Evolutionary conservation across 2,888 invertebrate species (phyloP), one percentile per base, ranked within the genome.

Genomic region (Dryomyza anilis): DNA sequence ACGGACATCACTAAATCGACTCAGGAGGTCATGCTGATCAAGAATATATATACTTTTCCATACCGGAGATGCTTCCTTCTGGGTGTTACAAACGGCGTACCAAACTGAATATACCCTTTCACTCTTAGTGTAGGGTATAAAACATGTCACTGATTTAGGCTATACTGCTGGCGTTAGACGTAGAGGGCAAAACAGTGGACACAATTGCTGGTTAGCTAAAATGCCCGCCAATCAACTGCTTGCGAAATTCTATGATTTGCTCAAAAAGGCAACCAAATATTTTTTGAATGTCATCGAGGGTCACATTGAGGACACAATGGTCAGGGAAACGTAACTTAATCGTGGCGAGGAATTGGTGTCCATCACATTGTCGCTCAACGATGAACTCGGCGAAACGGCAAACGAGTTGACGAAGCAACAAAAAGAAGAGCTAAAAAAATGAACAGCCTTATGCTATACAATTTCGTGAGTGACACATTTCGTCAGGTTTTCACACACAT

Each of bases 111-210:
- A n/a, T n/a, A n/a, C n/a, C n/a, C n/a, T n/a, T n/a, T n/a, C n/a
- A n/a, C n/a, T n/a, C n/a, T n/a, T n/a, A n/a, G n/a, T n/a, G n/a
- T n/a, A n/a, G n/a, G n/a, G n/a, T n/a, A n/a, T n/a, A n/a, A n/a
- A n/a, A n/a, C 19, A 1, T 12, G 16, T 23, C 0, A n/a, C 50
- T 30, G 0, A 16, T 53, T 50, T 83, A 95, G 93, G 94, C 92
- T 0, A 87, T 96, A 69, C 85, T 98, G 55, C 82, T 97, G 70
- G 95, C 93, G 0, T 86, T 98, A 73, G 99, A 98, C 12, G 87
- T 98, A 57, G 98, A 99, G 85, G 92, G 94, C 82, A 98, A 97
- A 85, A 90, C 91, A 0, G 90, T 97, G 0, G 96, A 98, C 69
- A 87, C 88, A n/a, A 85, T 98, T 66, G 87, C 92, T 0, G 84